These are phyloP conservation scores for Danio jaintianensis DNA, from an alignment of 2,797 vertebrate species.

Conservation along the genomic window DNA sequence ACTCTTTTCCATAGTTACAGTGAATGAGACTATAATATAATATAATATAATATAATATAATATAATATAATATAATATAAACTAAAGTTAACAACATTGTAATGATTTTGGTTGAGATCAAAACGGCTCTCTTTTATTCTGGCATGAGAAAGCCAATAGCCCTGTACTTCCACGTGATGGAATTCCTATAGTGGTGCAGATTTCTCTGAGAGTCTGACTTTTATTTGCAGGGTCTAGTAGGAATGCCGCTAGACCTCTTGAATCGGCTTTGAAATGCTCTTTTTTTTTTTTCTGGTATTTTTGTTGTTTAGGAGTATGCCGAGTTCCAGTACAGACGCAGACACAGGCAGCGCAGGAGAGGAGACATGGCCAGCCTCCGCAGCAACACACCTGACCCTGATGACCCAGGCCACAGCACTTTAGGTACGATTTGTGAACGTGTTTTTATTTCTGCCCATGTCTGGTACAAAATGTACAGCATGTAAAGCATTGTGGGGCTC, in stretches of 20 bases:
- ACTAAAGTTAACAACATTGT: too few species aligned
- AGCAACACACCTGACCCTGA: slow-evolving; percentile 89
- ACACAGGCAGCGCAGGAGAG: slow-evolving; percentile 90
- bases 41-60: background rate
- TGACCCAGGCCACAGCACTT: slow-evolving; percentile 85
- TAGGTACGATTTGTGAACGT: slow-evolving; percentile 75
- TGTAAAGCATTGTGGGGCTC: background rate
- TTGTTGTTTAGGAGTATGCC: slow-evolving; percentile 91
- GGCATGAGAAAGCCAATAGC: background rate
- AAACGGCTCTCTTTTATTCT: background rate
- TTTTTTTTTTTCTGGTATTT: slow-evolving; percentile 21
- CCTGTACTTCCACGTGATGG: background rate
- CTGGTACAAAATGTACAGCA: background rate
- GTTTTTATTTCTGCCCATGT: background rate
- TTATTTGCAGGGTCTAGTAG: slow-evolving; percentile 12
- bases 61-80: background rate
- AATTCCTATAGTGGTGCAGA: slow-evolving; percentile 9
- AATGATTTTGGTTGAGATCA: background rate
- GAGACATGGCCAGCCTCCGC: slow-evolving; percentile 92
- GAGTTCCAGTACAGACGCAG: slow-evolving; percentile 98
- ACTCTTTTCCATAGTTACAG: background rate
- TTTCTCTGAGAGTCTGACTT: slow-evolving; percentile 17
- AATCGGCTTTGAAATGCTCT: slow-evolving; percentile 8
- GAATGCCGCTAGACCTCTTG: slow-evolving; percentile 3
- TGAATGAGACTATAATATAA: background rate